These are phyloP conservation scores for Plectropomus leopardus DNA, from an alignment of 2,113 vertebrate genomes.

Conservation along the genomic window DNA sequence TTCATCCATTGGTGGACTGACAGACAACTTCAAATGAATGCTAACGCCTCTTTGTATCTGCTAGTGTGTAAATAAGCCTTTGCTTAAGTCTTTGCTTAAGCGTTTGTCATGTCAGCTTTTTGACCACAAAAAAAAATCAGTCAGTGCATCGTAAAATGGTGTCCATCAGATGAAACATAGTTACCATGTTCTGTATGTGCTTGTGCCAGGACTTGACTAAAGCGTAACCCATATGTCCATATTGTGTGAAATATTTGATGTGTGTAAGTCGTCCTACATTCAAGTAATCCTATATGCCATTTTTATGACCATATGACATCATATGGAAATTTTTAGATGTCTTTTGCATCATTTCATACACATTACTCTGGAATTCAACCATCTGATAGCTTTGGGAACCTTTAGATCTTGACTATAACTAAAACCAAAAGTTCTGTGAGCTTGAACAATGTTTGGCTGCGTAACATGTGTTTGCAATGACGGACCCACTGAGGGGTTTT, in stretches of 20 bases:
- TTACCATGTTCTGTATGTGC: constrained; percentile 11
- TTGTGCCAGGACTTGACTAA: constrained; percentile 11
- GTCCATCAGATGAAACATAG: background rate
- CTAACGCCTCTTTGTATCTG: background rate
- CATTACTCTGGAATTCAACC: background rate
- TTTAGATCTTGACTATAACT: background rate
- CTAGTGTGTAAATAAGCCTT: background rate
- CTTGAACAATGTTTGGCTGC: background rate
- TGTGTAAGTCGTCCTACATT: background rate
- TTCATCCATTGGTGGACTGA: too few relatives aligned
- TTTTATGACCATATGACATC: background rate
- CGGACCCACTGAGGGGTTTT: background rate
- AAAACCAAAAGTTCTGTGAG: background rate
- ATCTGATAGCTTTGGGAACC: constrained; percentile 1
- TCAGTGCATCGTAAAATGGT: constrained; percentile 7
- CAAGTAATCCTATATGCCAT: background rate
- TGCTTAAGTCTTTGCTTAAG: background rate
- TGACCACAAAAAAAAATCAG: too few relatives aligned
- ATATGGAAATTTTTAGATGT: background rate
- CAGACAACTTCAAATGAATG: background rate
- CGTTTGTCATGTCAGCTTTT: too few relatives aligned
- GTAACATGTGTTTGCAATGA: constrained; percentile 27
- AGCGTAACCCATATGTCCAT: background rate
- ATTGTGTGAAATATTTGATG: constrained; percentile 7
- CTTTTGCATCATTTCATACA: background rate